Percentiles rank a stretch among this genome's conserved stretches.
Conservation (phyloP, 2,888 invertebrate species). For the Oxyscelio sp. region DNA sequence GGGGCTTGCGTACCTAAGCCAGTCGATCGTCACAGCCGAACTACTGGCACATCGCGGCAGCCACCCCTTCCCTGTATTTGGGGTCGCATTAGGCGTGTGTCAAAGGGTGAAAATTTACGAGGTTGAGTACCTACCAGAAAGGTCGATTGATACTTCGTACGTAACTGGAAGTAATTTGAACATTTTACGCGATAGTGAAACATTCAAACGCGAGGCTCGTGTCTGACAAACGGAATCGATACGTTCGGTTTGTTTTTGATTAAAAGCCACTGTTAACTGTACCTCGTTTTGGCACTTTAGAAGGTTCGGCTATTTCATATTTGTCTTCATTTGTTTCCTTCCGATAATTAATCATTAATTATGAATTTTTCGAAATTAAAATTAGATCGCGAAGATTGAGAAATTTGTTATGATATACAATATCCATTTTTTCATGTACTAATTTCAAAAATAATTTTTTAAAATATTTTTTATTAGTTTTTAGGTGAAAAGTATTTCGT, state of each 20-base stretch:
- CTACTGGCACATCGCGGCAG: constrained; percentile 54
- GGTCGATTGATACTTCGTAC: constrained; percentile 83
- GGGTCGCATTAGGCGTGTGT: constrained; percentile 85
- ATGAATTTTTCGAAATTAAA: too few species aligned
- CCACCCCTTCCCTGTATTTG: constrained; percentile 71
- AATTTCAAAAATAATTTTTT: too few species aligned
- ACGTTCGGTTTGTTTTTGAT: constrained; percentile 77
- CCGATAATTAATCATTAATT: too few species aligned
- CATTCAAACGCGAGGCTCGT: constrained; percentile 74
- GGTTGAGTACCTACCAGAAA: constrained; percentile 80
- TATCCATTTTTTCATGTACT: too few species aligned
- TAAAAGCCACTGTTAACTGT: constrained; percentile 67
- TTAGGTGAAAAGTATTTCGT: too few species aligned
- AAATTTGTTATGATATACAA: too few species aligned
- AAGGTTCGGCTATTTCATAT: too few species aligned
- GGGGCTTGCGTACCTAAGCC: constrained; percentile 80
- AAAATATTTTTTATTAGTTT: too few species aligned
- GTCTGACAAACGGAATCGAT: constrained; percentile 76
- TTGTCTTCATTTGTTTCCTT: too few species aligned
- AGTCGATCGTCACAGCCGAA: constrained; percentile 63
- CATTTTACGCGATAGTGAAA: constrained; percentile 79
- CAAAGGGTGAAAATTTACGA: constrained; percentile 88
- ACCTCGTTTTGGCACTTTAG: constrained; percentile 5
- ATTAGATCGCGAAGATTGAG: too few species aligned
- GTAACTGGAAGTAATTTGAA: constrained; percentile 77